These are phyloP conservation scores for Muntiacus muntjak DNA, from an alignment of 2,113 vertebrate species.

Conservation along the genomic window DNA sequence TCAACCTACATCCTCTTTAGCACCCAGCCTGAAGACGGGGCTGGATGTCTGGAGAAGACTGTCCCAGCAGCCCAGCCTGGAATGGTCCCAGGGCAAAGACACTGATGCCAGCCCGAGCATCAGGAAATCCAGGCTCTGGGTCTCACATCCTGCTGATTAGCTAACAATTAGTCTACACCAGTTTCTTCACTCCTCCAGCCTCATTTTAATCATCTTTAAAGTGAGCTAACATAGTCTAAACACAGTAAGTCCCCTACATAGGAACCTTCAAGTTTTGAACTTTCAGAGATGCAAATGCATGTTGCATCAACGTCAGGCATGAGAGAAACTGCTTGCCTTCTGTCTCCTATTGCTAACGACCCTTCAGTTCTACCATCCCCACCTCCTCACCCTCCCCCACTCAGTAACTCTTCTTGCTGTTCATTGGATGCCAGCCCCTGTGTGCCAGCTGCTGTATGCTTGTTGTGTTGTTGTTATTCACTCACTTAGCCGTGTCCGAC, in stretches of 20 bases:
- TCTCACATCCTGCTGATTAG: neutral
- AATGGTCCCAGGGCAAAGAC: neutral
- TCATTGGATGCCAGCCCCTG: neutral
- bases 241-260: neutral
- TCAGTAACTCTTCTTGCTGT: neutral
- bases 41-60: neutral
- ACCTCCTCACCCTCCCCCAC: neutral
- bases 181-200: neutral
- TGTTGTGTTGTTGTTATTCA: fast-evolving
- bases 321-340: neutral
- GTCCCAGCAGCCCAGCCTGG: neutral
- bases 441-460: neutral
- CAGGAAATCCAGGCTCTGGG: neutral
- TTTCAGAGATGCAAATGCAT: neutral
- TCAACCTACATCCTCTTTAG: neutral
- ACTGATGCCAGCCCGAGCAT: fast-evolving
- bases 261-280: neutral
- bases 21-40: fast-evolving
- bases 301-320: neutral
- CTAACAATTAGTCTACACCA: no score
- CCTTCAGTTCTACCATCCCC: neutral
- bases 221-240: neutral
- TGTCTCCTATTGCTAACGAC: fast-evolving
- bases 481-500: fast-evolving
- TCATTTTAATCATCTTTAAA: neutral